A percentile compares a stretch with the other conserved stretches of the same genome.
Evolutionary conservation across 2,888 invertebrate genomes (phyloP).

Genomic region (Agrotis puta): DNA sequence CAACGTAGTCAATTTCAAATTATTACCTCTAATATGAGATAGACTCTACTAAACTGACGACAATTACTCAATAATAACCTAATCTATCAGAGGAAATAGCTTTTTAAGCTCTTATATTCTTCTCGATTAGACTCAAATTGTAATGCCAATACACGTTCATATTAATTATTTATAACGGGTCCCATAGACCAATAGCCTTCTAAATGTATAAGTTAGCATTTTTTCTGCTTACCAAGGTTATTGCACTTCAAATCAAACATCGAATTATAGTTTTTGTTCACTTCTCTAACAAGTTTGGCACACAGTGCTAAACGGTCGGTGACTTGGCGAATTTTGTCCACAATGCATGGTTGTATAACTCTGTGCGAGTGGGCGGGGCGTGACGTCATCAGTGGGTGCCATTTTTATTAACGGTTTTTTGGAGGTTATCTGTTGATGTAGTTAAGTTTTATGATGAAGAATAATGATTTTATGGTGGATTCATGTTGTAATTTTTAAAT

Average conservation of each 20-base stretch:
- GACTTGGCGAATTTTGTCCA: constrained; percentile 51
- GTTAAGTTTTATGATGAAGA: constrained; percentile 36
- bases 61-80: background rate
- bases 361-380: constrained; percentile 34
- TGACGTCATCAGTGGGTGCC: constrained; percentile 44
- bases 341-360: constrained; percentile 34
- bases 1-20: background rate
- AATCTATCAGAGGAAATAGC: background rate
- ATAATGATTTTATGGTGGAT: constrained; percentile 17
- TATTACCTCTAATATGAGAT: background rate
- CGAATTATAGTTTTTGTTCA: constrained; percentile 52
- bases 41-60: background rate
- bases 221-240: constrained; percentile 48
- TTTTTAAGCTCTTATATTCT: background rate
- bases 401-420: constrained; percentile 40
- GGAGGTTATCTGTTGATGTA: constrained; percentile 13
- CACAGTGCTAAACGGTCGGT: constrained; percentile 60
- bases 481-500: background rate
- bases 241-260: constrained; percentile 56
- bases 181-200: constrained; percentile 4
- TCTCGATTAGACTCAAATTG: constrained; percentile 5
- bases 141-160: background rate
- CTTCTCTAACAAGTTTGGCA: constrained; percentile 52
- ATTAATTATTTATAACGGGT: constrained; percentile 50
- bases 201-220: background rate